Evolutionary conservation across 2,888 invertebrate genomes (phyloP), one percentile per base, ranked within the genome.

Genomic region (Acronicta alni): DNA sequence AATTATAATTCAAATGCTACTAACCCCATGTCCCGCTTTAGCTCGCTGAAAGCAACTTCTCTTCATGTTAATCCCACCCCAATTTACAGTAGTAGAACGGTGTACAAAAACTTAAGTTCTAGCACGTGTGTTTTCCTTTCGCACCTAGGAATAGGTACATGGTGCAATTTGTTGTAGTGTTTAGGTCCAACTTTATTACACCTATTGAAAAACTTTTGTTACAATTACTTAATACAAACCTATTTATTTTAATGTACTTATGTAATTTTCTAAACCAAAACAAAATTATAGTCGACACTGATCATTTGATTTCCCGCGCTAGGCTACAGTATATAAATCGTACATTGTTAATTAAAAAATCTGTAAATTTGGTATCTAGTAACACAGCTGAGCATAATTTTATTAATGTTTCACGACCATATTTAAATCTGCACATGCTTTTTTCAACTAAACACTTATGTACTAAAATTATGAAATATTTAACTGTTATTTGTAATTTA

Each of bases 361-460:
- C 54, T 65, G 58, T 69, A 57, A 46, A 62, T 64, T 67, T 74
- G 57, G 69, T 76, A 58, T 46, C 55, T 42, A 39, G 32, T 49
- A 59, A 47, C 41, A 32, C 48, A n/a, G n/a, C n/a, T n/a, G n/a
- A 42, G 14, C 45, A 62, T 61, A 65, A 37, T n/a, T n/a, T n/a
- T n/a, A n/a, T 62, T 62, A 63, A 68, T 51, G 45, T 66, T 63
- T 67, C 68, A 71, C 63, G 51, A 54, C 61, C 47, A 53, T 54
- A n/a, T 30, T 12, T 57, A 60, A 52, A 77, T 68, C 67, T 69
- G 76, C 76, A 76, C 76, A 63, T 48, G 76, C 78, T 76, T 77
- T n/a, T 52, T 69, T 62, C 48, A 60, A 67, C 39, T 72, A 52
- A 58, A 43, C 57, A 62, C 62, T 60, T 45, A 62, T n/a, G 7